Evolutionary conservation across 1,140 invertebrate genomes (phyloP), one percentile per base, ranked within the genome.

Genomic region (Agrypnia vestita): DNA sequence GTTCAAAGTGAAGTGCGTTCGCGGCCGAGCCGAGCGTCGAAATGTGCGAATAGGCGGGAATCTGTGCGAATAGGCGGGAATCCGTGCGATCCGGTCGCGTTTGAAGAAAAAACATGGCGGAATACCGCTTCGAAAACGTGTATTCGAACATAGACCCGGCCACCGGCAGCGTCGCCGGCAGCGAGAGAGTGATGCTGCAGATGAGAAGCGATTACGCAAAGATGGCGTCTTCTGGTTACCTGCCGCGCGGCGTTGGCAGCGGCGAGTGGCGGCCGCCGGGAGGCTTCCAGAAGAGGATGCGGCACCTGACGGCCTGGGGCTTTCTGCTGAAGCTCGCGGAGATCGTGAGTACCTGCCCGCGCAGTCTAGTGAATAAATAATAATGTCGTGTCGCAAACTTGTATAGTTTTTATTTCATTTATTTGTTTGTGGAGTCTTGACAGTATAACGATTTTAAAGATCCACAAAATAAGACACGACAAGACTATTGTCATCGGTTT

Each of bases 111-210:
- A 47, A 46, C 12, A 67, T 67, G 62, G 44, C 62, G 15, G 62
- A 67, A 9, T 13, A 15, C 51, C 69, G 69, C 8, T 17, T 55
- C 3, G 69, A 72, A 15, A 72, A 72, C 69, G 49, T 72, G 69
- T 72, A 72, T 55, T 53, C 69, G 17, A 72, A 72, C 21, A 72
- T 72, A 53, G 69, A 72, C 69, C 69, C 69, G 17, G 9, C 51
- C 46, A 72, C 69, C 9, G 69, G 69, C 11, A 43, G 47, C 21
- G 69, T 72, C 1, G 69, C 46, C 47, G 51, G 3, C 10, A 21
- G 69, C 11, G 69, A 53, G 46, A 35, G 49, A 53, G 69, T 55
- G 7, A 55, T 72, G 69, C 15, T 15, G 17, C 69, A 51, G 43
- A 9, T 11, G 35, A 67, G 62, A 19, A 46, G 13, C 62, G 62